Evolutionary conservation across 2,888 invertebrate genomes (phyloP).

Genomic region (Heteromurus nitidus): DNA sequence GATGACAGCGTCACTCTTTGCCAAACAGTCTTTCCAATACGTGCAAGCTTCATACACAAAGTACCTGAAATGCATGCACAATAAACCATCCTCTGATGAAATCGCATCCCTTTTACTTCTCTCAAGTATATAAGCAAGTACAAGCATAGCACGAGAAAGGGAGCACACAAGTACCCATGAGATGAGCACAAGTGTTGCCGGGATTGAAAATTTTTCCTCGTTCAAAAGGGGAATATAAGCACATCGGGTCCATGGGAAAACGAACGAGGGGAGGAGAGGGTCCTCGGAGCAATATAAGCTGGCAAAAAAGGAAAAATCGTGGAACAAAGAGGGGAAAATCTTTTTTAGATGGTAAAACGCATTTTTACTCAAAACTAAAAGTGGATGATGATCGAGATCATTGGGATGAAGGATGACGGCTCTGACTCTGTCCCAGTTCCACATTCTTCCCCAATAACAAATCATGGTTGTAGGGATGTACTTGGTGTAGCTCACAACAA

Average conservation of each 20-base stretch:
- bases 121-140: neutral
- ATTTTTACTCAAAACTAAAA: neutral
- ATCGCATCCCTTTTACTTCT: conserved; percentile 1
- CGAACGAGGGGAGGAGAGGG: neutral
- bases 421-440: neutral
- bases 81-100: too few species aligned
- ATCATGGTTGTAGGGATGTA: too few species aligned
- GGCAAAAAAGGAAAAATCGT: conserved; percentile 3
- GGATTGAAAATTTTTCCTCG: neutral
- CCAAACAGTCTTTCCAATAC: too few species aligned
- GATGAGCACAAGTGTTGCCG: conserved; percentile 2
- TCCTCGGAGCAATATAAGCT: neutral
- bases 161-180: conserved; percentile 1
- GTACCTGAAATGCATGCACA: too few species aligned
- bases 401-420: neutral
- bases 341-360: neutral
- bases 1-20: conserved; percentile 4
- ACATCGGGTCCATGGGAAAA: neutral
- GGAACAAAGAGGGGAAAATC: neutral
- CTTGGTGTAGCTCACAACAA: too few species aligned
- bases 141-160: neutral
- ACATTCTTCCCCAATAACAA: too few species aligned
- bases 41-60: too few species aligned
- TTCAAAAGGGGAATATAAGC: neutral
- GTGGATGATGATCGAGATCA: neutral